phyloP scores from a whole-genome alignment of 2,113 vertebrate species.

The Cyprinodon variegatus region DNA sequence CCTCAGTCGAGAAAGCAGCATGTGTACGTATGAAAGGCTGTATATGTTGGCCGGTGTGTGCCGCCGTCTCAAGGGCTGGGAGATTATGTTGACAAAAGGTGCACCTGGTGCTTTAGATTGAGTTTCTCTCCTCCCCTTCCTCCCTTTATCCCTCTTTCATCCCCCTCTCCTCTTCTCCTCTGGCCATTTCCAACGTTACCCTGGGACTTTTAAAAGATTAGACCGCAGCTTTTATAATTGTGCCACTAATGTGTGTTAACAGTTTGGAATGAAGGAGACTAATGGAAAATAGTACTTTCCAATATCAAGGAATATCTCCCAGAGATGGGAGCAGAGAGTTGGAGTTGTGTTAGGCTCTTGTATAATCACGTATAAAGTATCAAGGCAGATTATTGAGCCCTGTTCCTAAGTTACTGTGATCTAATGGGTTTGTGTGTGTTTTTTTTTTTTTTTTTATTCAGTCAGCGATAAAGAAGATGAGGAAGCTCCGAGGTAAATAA shows the following conservation, averaged over 20 bases:
- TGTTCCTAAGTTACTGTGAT: conserved; percentile 40
- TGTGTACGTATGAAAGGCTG: conserved; percentile 68
- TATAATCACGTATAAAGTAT: conserved; percentile 31
- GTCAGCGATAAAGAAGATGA: conserved; percentile 32
- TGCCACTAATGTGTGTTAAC: conserved; percentile 63
- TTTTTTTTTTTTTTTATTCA: conserved; percentile 2
- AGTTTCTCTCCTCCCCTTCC: conserved; percentile 76
- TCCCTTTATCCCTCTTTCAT: conserved; percentile 63
- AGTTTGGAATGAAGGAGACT: conserved; percentile 44
- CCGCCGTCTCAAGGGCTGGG: conserved; percentile 74
- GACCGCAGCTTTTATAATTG: conserved; percentile 66
- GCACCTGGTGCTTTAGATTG: conserved; percentile 82
- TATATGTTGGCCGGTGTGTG: conserved; percentile 67
- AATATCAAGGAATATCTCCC: conserved; percentile 30
- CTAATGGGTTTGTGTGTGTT: conserved; percentile 7
- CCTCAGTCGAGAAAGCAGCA: conserved; percentile 41
- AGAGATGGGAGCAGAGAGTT: conserved; percentile 21
- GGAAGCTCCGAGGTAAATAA: not conserved
- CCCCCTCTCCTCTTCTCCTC: conserved; percentile 66
- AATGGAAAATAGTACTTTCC: conserved; percentile 48
- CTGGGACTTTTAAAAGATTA: conserved; percentile 80
- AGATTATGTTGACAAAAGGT: conserved; percentile 81
- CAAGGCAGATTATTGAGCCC: conserved; percentile 36
- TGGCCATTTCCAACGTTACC: conserved; percentile 68
- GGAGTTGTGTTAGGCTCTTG: conserved; percentile 32